Evolutionary conservation across 2,888 invertebrate genomes (phyloP), one percentile per base, ranked within the genome.

Genomic region (Brenthis daphne): DNA sequence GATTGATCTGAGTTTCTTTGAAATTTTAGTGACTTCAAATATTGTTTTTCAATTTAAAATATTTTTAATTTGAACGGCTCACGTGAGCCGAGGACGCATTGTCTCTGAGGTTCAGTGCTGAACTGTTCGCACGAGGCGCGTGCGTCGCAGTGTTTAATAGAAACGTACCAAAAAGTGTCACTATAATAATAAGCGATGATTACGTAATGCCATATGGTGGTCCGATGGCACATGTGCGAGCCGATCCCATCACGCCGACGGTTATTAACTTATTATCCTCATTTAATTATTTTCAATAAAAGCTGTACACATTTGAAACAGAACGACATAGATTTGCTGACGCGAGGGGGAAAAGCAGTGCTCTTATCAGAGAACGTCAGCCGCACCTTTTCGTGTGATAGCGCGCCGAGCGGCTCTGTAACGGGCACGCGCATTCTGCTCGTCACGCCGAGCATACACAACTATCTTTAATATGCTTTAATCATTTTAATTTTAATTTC

Each of bases 331-430:
- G 85, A 82, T 83, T 81, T 82, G 83, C 82, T 83, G 86, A 86
- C 87, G 89, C 82, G 83, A 89, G 84, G 86, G 87, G 90, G 86
- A 89, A 89, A 90, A 90, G 85, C 85, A 82, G 80, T 82, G 85
- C 79, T 90, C 89, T 92, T 91, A 92, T 91, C 91, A 88, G 88
- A 84, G 85, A 84, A 85, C 87, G 87, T 84, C 85, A 86, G 89
- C 90, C 90, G 90, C 90, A 89, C 91, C 91, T 91, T 90, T 88
- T 84, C 82, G 77, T 84, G 86, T 89, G 90, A 92, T 90, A 92
- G 88, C 89, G 85, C 79, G 80, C 80, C 79, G 82, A 79, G 79
- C 81, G 82, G 78, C 82, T 82, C 82, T 82, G 80, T 80, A 82
- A 80, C 82, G 81, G 82, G 80, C 80, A 82, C 84, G 85, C 84